These are phyloP conservation scores for Cephus runcator DNA, from an alignment of 2,888 invertebrate genomes.

Conservation along the genomic window DNA sequence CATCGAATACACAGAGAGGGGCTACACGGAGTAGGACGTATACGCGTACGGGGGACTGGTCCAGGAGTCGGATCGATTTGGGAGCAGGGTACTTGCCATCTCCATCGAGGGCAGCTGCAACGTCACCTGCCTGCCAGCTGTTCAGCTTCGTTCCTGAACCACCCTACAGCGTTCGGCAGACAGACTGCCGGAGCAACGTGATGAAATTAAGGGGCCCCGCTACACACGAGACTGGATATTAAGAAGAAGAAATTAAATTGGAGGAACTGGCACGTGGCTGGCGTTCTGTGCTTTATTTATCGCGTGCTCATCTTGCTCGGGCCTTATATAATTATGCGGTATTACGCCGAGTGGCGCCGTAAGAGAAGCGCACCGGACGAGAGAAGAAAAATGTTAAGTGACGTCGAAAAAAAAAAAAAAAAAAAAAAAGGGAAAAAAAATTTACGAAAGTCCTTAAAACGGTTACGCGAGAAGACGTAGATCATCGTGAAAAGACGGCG, in stretches of 20 bases:
- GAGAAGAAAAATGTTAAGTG: not conserved
- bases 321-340: not conserved
- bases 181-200: not conserved
- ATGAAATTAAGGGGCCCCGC: not conserved
- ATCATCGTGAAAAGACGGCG: not conserved
- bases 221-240: not conserved
- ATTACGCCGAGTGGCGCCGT: not conserved
- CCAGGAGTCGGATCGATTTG: not conserved
- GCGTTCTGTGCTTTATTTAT: not conserved
- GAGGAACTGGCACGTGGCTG: not conserved
- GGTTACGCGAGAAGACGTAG: not conserved
- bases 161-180: not conserved
- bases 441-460: not conserved
- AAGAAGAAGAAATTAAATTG: not conserved
- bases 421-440: no score
- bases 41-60: not conserved
- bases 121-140: slow-evolving; percentile 37
- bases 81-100: not conserved
- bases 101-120: slow-evolving; percentile 29
- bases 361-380: not conserved
- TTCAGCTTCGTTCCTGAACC: slow-evolving; percentile 5
- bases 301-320: not conserved
- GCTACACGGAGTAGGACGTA: not conserved
- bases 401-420: no score
- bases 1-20: not conserved